phyloP scores from a whole-genome alignment of 2,888 invertebrate genomes.

The Diplolepis rosae region DNA sequence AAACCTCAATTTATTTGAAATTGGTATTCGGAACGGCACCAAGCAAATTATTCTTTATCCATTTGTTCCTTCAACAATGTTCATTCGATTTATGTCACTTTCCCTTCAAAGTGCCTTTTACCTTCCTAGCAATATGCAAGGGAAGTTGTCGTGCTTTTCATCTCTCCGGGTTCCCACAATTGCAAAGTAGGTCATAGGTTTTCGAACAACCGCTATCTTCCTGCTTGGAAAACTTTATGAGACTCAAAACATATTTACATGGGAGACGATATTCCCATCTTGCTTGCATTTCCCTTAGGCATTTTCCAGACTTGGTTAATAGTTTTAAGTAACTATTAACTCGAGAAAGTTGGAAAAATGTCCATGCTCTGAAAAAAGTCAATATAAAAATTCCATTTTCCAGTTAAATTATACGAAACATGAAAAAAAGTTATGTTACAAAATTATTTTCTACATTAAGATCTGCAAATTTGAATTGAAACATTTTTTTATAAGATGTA shows the following conservation, averaged over 20 bases:
- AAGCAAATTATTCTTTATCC: slow-evolving; percentile 6
- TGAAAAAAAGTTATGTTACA: too few species aligned
- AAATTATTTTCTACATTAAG: too few species aligned
- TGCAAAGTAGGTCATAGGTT: slow-evolving; percentile 29
- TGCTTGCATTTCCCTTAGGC: background rate
- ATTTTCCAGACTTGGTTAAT: background rate
- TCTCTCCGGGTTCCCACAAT: slow-evolving; percentile 8
- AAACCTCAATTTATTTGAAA: slow-evolving; percentile 18
- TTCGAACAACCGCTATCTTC: slow-evolving; percentile 18
- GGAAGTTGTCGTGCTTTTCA: slow-evolving; percentile 22
- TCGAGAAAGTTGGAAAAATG: too few species aligned
- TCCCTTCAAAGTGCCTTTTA: slow-evolving; percentile 12
- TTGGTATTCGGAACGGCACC: slow-evolving; percentile 15
- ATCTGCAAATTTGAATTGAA: too few species aligned
- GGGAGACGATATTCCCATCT: background rate
- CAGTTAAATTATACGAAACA: too few species aligned
- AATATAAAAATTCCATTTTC: too few species aligned
- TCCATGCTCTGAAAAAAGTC: too few species aligned
- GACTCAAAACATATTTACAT: slow-evolving; percentile 11
- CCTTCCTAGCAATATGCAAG: background rate
- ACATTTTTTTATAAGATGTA: too few species aligned
- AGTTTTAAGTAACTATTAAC: background rate
- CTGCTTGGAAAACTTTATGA: slow-evolving; percentile 26
- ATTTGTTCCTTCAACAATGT: slow-evolving; percentile 24
- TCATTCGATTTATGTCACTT: slow-evolving; percentile 29